phyloP scores from a whole-genome alignment of 2,888 invertebrate genomes.

The Callimorpha dominula region DNA sequence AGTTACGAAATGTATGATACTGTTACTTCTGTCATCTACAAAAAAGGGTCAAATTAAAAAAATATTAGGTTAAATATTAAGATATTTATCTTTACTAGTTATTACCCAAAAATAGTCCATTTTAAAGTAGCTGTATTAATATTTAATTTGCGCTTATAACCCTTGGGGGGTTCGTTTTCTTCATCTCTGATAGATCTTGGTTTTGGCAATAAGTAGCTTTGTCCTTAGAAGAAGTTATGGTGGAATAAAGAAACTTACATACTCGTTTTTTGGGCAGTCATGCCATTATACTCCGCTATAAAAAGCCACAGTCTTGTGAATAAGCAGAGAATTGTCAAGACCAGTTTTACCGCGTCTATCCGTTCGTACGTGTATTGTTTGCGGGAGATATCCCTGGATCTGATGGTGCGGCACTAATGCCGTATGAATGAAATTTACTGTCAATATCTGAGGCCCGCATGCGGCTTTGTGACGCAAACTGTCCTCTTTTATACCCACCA shows the following conservation, averaged over 20 bases:
- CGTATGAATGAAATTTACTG: conserved; percentile 87
- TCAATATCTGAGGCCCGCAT: conserved; percentile 87
- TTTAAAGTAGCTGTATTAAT: no score
- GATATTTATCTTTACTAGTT: no score
- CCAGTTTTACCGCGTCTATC: conserved; percentile 42
- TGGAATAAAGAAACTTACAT: no score
- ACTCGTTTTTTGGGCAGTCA: no score
- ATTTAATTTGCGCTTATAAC: no score
- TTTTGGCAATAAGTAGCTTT: no score
- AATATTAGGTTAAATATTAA: no score
- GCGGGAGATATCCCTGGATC: conserved; percentile 77
- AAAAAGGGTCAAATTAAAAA: no score
- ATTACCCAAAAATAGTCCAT: no score
- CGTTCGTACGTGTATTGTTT: conserved; percentile 55
- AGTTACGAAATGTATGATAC: conserved; percentile 52
- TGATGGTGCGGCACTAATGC: conserved; percentile 86
- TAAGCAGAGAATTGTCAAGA: background rate
- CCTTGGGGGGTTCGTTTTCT: no score
- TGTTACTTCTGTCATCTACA: background rate
- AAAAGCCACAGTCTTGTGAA: background rate
- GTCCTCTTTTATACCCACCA: conserved; percentile 82
- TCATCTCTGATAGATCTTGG: no score
- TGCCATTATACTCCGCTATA: background rate
- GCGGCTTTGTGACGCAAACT: conserved; percentile 85
- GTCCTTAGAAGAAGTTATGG: no score